phyloP scores from a whole-genome alignment of 2,113 vertebrate species.

The Glaucomys volans region DNA sequence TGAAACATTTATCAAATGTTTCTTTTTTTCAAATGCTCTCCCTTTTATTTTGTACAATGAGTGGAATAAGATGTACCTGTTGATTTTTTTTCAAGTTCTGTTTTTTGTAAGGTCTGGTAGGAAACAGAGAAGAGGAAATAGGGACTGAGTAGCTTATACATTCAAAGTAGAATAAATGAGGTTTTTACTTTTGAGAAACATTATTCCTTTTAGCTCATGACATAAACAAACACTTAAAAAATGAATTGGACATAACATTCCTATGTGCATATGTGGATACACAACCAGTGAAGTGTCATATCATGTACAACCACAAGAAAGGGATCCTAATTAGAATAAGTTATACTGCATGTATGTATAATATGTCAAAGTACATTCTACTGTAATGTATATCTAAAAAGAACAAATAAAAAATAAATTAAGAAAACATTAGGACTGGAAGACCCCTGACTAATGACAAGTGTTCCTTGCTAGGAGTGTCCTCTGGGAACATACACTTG shows the following conservation, averaged over 20 bases:
- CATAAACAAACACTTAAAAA: background rate
- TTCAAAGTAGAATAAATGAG: background rate
- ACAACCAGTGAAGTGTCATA: too few relatives aligned
- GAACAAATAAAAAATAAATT: background rate
- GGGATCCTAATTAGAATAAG: too few relatives aligned
- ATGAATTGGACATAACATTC: too few relatives aligned
- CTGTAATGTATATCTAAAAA: background rate
- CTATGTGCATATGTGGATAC: too few relatives aligned
- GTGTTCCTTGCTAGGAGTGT: background rate
- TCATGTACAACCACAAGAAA: too few relatives aligned
- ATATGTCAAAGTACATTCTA: too few relatives aligned
- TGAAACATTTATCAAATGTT: background rate
- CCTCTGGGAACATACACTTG: background rate
- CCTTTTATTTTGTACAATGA: background rate
- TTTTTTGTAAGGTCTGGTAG: background rate
- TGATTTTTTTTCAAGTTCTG: background rate
- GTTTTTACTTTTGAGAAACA: background rate
- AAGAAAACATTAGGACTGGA: background rate
- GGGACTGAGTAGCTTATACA: background rate
- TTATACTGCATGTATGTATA: too few relatives aligned
- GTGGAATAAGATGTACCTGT: background rate
- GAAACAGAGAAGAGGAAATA: background rate
- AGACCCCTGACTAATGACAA: background rate
- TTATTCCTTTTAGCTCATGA: background rate
- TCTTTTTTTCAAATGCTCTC: background rate